Evolutionary conservation across 30 jellyfish, hydroid and myxozoan species (phyloP).

Genomic region (Cassiopea xamachana): DNA sequence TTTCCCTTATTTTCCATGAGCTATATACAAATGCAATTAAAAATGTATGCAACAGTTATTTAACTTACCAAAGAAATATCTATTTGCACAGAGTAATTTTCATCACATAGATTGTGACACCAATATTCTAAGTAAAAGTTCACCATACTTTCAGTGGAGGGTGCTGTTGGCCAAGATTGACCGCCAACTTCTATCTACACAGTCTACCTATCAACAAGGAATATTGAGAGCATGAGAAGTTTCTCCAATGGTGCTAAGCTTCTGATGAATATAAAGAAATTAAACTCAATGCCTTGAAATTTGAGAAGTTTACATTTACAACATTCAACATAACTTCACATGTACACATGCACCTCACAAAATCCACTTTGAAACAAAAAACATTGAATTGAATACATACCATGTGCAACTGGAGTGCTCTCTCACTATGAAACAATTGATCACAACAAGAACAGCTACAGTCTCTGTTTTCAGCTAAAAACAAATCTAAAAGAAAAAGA

Average conservation of each 20-base stretch:
- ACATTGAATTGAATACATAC: conserved; percentile 4
- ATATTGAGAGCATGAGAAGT: background rate
- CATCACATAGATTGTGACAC: background rate
- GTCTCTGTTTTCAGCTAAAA: conserved; percentile 22
- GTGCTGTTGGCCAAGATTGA: background rate
- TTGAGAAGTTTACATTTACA: too few species aligned
- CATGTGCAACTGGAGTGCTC: conserved; percentile 68
- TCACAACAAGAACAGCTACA: conserved; percentile 62
- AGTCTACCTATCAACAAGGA: conserved; percentile 9
- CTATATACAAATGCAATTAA: too few species aligned
- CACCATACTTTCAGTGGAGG: background rate
- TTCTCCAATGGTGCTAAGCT: background rate
- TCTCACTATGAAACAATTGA: conserved; percentile 68
- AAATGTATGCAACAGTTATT: too few species aligned
- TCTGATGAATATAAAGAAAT: background rate
- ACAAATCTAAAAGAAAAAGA: conserved; percentile 9
- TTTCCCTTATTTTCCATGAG: too few species aligned
- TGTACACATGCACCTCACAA: background rate
- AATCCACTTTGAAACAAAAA: background rate
- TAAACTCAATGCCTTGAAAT: too few species aligned
- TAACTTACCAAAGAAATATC: background rate
- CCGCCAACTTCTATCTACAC: conserved; percentile 16
- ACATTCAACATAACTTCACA: too few species aligned
- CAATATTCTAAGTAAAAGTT: background rate
- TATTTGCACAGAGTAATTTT: too few species aligned